Evolutionary conservation across 2,113 vertebrate species (phyloP).

Genomic region (Clupea harengus): DNA sequence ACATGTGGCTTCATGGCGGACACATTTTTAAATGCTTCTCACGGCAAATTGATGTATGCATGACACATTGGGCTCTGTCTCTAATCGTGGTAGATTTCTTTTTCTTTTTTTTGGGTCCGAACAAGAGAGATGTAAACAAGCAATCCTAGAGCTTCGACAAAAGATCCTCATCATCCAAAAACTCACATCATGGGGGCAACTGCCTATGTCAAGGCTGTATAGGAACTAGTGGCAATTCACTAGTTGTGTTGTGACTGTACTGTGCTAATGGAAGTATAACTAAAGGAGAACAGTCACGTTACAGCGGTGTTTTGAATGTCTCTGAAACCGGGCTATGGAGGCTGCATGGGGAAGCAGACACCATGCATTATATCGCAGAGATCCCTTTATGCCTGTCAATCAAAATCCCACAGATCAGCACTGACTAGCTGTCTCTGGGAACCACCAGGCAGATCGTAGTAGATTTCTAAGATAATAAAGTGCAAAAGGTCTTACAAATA

Average conservation of each 20-base stretch:
- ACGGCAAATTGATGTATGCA: too few species aligned
- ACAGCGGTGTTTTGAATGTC: background rate
- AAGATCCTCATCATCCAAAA: background rate
- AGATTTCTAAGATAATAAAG: too few species aligned
- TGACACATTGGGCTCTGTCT: too few species aligned
- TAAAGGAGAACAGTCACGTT: background rate
- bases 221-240: background rate
- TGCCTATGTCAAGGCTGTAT: background rate
- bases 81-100: too few species aligned
- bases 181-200: background rate
- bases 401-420: slow-evolving; percentile 33
- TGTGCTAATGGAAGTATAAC: background rate
- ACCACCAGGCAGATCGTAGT: slow-evolving; percentile 38
- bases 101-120: too few species aligned
- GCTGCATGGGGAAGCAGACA: slow-evolving; percentile 20
- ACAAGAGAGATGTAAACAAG: background rate
- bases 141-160: background rate
- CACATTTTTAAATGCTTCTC: too few species aligned
- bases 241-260: background rate
- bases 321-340: slow-evolving; percentile 46
- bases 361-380: slow-evolving; percentile 43
- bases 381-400: slow-evolving; percentile 38
- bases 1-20: too few species aligned
- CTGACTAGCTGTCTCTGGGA: slow-evolving; percentile 37
- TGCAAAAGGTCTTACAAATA: too few species aligned